These are phyloP conservation scores for Megalopta genalis DNA, from an alignment of 1,140 invertebrate genomes.

Conservation along the genomic window DNA sequence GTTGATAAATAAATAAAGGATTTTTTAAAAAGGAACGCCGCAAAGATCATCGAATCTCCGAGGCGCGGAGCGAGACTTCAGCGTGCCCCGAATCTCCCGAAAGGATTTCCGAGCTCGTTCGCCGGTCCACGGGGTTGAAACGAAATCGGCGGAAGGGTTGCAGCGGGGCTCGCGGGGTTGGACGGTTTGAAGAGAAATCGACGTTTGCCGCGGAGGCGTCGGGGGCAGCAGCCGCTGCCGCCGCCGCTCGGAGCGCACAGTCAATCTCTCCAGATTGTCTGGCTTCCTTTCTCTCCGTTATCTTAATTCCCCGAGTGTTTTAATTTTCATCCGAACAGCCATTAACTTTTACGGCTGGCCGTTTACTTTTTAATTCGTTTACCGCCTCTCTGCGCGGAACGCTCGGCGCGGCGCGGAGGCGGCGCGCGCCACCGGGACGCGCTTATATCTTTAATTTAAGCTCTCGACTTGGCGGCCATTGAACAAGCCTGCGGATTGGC, in stretches of 20 bases:
- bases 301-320: slow-evolving; percentile 76
- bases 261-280: slow-evolving; percentile 51
- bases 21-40: too few relatives aligned
- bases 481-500: slow-evolving; percentile 65
- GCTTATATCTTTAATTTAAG: slow-evolving; percentile 79
- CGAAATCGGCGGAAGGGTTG: background rate
- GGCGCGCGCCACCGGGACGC: slow-evolving; percentile 48
- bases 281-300: slow-evolving; percentile 58
- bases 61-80: too few relatives aligned
- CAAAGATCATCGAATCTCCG: too few relatives aligned
- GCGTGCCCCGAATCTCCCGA: too few relatives aligned
- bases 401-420: too few relatives aligned
- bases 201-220: slow-evolving; percentile 11
- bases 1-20: too few relatives aligned
- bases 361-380: slow-evolving; percentile 80
- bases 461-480: slow-evolving; percentile 72
- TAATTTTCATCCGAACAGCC: slow-evolving; percentile 79
- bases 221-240: too few relatives aligned
- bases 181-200: slow-evolving; percentile 22
- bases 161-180: background rate
- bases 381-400: slow-evolving; percentile 58
- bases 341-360: slow-evolving; percentile 77
- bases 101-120: background rate
- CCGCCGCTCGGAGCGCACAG: background rate
- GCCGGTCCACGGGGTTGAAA: background rate